Base-by-base conservation (phyloP, 2,888 invertebrate species). In the Colostygia pectinataria region DNA sequence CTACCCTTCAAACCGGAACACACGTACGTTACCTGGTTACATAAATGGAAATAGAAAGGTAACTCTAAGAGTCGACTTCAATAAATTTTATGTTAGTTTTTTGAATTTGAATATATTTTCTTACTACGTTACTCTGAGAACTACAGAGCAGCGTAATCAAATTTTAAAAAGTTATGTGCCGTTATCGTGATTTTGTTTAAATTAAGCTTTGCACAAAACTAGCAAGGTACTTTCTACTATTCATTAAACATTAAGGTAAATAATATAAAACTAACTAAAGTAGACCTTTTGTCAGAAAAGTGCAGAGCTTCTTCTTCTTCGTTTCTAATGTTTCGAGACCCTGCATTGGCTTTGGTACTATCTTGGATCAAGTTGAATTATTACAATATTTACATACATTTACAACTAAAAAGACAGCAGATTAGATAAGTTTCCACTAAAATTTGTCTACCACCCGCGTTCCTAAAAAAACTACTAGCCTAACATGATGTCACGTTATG, bases 301-400 rank as follows among this genome's bases (percentile, higher is more conserved):
- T 28, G 27, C 31, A 31, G 15, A 43, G 13, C n/a, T 20, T 44
- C 8, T 14, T 12, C 2, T 6, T 3, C 10, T 12, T 9, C 10
- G 14, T 31, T 12, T 18, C 13, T 18, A 13, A 14, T 7, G 13
- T 34, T 2, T 6, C 6, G 3, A 2, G 46, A 13, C 10, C 10
- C 42, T 52, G 14, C 46, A 46, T 47, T 25, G 42, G 46, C 38
- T 52, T 52, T 46, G 38, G 9, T 33, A 33, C 4, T 33, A 8
- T 15, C 20, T 31, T n/a, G 14, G 13, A 13, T 3, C 9, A 23
- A 31, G 4, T 18, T 2, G 9, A 5, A 15, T n/a, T 3, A 9
- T 18, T 32, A n/a, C n/a, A n/a, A n/a, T n/a, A n/a, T n/a, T n/a
- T n/a, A n/a, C n/a, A n/a, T n/a, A n/a, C n/a, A n/a, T n/a, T n/a